These are phyloP conservation scores for Romanogobio albipinnatus DNA, from an alignment of 2,113 vertebrate genomes.

Conservation along the genomic window DNA sequence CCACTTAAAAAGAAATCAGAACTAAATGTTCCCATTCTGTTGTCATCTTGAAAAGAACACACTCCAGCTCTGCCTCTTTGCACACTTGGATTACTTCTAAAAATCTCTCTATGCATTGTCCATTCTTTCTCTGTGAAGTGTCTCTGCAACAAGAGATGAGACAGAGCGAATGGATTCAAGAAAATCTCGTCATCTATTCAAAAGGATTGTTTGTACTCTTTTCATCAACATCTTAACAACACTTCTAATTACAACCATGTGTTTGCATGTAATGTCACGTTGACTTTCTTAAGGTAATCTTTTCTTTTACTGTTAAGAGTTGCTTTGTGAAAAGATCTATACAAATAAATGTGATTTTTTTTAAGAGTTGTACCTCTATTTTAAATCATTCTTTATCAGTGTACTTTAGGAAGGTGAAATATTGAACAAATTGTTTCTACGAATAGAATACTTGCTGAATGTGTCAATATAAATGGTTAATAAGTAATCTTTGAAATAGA, in stretches of 20 bases:
- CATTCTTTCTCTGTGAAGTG: too few species aligned
- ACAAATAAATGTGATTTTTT: too few species aligned
- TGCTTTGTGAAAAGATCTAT: too few species aligned
- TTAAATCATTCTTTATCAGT: background rate
- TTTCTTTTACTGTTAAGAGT: background rate
- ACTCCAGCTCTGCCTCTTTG: constrained; percentile 9
- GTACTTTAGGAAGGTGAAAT: background rate
- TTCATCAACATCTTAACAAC: constrained; percentile 9
- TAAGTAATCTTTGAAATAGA: background rate
- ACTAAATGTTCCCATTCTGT: constrained; percentile 11
- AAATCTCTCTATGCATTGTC: background rate
- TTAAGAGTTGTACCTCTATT: background rate
- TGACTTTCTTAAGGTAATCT: background rate
- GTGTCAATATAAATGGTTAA: background rate
- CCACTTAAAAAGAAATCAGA: background rate
- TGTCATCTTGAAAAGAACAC: background rate
- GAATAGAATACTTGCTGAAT: background rate
- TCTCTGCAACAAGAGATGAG: background rate
- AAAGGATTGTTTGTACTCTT: constrained; percentile 2
- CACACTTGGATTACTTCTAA: background rate
- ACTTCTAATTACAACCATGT: background rate
- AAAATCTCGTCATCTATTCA: background rate
- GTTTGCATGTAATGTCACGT: background rate
- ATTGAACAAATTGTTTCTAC: background rate
- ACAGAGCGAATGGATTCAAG: background rate